These are phyloP conservation scores for Coccyzus lansbergi DNA, from an alignment of 2,797 vertebrate species.

Conservation along the genomic window DNA sequence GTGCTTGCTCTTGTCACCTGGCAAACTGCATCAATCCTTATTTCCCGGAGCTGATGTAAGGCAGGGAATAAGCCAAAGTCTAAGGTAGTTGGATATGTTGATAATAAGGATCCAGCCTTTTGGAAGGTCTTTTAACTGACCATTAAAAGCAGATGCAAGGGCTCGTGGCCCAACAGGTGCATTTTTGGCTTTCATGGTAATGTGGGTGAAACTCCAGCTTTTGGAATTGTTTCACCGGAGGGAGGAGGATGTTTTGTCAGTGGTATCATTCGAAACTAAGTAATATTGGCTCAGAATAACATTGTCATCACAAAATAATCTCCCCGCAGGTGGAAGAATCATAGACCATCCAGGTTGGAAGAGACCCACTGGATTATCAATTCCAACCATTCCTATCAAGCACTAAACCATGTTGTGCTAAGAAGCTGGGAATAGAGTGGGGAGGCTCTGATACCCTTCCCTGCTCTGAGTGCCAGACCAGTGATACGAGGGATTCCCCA, in stretches of 20 bases:
- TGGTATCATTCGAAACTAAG: not conserved
- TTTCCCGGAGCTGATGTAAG: not conserved
- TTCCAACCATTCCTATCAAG: too few species aligned
- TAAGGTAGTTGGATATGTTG: not conserved
- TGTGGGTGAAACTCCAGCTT: not conserved
- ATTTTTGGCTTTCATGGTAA: not conserved
- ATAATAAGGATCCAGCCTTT: not conserved
- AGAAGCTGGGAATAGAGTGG: not conserved
- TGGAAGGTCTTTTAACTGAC: not conserved
- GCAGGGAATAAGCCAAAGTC: not conserved
- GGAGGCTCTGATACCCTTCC: too few species aligned
- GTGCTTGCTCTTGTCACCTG: not conserved
- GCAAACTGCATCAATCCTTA: not conserved
- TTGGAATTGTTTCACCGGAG: not conserved
- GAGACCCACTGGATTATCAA: too few species aligned
- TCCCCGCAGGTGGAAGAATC: not conserved
- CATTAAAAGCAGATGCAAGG: not conserved
- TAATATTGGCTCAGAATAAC: not conserved
- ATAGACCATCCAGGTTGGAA: too few species aligned
- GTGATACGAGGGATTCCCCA: too few species aligned
- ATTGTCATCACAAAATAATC: not conserved
- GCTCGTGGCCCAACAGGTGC: not conserved
- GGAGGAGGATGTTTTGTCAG: not conserved
- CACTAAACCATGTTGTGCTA: too few species aligned
- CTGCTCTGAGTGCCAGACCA: too few species aligned